phyloP scores from a whole-genome alignment of 1,140 invertebrate genomes.

The Ptiloglossa arizonensis region DNA sequence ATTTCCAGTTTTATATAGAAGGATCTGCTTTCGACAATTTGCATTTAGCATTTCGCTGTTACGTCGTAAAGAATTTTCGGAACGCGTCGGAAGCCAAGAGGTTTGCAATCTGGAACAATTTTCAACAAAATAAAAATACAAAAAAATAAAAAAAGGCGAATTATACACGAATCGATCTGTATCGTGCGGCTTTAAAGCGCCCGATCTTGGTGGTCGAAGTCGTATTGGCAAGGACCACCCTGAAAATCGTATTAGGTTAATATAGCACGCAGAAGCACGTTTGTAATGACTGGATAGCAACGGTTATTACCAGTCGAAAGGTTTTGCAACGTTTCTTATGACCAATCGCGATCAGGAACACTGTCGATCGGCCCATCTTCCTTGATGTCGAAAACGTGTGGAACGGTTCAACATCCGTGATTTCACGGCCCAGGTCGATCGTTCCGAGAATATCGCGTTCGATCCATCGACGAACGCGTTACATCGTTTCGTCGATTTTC shows the following conservation, averaged over 20 bases:
- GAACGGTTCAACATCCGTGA: conserved; percentile 58
- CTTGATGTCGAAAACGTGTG: conserved; percentile 51
- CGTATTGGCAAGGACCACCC: conserved; percentile 62
- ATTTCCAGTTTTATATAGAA: too few species aligned
- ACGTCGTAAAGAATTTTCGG: too few species aligned
- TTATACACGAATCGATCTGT: too few species aligned
- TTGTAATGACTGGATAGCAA: conserved; percentile 64
- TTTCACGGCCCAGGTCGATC: conserved; percentile 42
- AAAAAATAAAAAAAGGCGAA: too few species aligned
- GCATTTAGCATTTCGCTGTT: too few species aligned
- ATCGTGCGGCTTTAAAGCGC: conserved; percentile 19
- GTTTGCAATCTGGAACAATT: too few species aligned
- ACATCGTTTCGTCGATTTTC: not conserved
- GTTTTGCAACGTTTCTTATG: conserved; percentile 60
- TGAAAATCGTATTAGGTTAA: conserved; percentile 72
- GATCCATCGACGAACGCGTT: conserved; percentile 35
- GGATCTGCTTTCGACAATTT: too few species aligned
- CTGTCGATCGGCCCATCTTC: conserved; percentile 27
- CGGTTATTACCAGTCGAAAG: conserved; percentile 58
- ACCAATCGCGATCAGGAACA: conserved; percentile 35
- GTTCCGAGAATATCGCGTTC: conserved; percentile 13
- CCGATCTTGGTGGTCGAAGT: conserved; percentile 9
- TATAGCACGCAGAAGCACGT: conserved; percentile 53
- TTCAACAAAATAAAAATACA: too few species aligned
- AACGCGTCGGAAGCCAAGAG: too few species aligned